phyloP scores from a whole-genome alignment of 2,113 vertebrate species.

The Proteles cristata region DNA sequence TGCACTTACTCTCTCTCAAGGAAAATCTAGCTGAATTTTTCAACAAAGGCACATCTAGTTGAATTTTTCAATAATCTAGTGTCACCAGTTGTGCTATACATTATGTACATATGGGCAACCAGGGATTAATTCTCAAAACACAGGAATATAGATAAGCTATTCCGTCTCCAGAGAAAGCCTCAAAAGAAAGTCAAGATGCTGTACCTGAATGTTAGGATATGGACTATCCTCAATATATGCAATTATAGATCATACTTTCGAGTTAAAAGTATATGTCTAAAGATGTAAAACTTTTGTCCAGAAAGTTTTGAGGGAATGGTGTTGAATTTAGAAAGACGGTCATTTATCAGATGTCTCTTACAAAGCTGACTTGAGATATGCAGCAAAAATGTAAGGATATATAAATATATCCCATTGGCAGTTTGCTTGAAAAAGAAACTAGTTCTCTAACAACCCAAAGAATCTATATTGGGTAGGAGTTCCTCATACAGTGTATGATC shows the following conservation, averaged over 20 bases:
- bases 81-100: neutral
- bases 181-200: neutral
- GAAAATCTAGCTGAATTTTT: neutral
- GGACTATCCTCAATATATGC: neutral
- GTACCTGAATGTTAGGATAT: neutral
- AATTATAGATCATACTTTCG: neutral
- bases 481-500: neutral
- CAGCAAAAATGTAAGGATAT: neutral
- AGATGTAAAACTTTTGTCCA: neutral
- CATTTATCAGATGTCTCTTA: neutral
- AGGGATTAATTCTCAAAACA: neutral
- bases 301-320: neutral
- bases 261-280: neutral
- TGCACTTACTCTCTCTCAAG: neutral
- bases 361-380: neutral
- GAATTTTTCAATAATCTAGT: neutral
- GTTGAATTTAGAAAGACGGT: neutral
- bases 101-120: neutral
- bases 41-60: neutral
- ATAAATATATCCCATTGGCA: neutral
- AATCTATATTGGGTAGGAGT: constrained; percentile 33
- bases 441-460: neutral
- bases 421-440: neutral
- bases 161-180: neutral
- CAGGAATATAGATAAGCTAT: neutral